phyloP scores from a whole-genome alignment of 1,140 invertebrate species.

The Camponotus pennsylvanicus region DNA sequence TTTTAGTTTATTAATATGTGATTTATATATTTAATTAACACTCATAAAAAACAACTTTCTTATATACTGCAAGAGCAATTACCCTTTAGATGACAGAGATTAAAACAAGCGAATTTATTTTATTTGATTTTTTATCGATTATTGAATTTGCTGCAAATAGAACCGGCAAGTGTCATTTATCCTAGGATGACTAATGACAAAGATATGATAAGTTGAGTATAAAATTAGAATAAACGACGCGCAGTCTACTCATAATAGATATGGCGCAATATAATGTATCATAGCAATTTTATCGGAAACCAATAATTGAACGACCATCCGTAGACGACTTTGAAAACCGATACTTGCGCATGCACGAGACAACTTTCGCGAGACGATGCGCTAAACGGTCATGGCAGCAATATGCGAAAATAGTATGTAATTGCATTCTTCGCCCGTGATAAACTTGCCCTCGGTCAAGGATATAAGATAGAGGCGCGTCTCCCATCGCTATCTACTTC shows the following conservation, averaged over 20 bases:
- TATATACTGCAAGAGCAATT: neutral
- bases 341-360: conserved; percentile 51
- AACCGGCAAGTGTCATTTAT: conserved; percentile 30
- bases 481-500: conserved; percentile 6
- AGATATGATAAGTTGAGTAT: conserved; percentile 51
- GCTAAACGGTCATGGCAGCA: conserved; percentile 44
- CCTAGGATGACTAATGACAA: conserved; percentile 26
- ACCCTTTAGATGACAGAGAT: neutral
- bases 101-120: neutral
- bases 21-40: too few relatives aligned
- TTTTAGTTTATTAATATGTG: too few relatives aligned
- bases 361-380: conserved; percentile 43
- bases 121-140: conserved; percentile 10
- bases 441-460: conserved; percentile 22
- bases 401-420: conserved; percentile 51
- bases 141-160: neutral
- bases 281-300: conserved; percentile 59
- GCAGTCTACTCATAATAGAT: conserved; percentile 61
- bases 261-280: conserved; percentile 55
- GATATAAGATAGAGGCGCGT: neutral
- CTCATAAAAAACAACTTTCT: too few relatives aligned
- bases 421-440: conserved; percentile 36
- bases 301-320: conserved; percentile 60
- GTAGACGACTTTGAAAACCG: conserved; percentile 55
- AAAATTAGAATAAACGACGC: conserved; percentile 61